Base-by-base conservation (phyloP, 2,113 vertebrate species). In the Melanocharis versteri region DNA sequence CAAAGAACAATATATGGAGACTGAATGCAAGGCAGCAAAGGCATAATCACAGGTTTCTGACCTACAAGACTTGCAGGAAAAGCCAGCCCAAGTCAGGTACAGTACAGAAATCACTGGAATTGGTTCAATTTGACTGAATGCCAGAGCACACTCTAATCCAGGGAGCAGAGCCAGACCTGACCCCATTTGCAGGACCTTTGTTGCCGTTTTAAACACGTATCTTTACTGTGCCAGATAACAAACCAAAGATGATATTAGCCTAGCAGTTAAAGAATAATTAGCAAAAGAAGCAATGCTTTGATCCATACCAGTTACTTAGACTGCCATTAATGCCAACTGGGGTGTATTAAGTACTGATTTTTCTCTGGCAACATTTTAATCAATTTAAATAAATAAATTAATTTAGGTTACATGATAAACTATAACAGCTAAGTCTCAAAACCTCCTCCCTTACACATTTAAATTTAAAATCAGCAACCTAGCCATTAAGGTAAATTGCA, bases 121-220 rank as follows among this genome's bases (percentile, higher is more conserved):
- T 0, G 0, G 64, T 71, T 94, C 93, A 95, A 35, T 48, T 68
- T 80, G 85, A 87, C 40, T 15, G 35, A 35, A 58, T 65, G 91
- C 93, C 94, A 95, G 89, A 89, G 77, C 83, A 89, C n/a, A 48
- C 47, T 27, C 83, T 61, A 48, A 44, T 61, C 54, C 51, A 35
- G n/a, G 58, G 61, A 94, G 87, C 39, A 66, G 54, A 89, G 83
- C 81, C 89, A 95, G 92, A 78, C 48, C 62, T 69, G 90, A 94
- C 68, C 80, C 86, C 75, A 60, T 85, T 56, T 86, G 83, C 88
- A 91, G 92, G 86, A 85, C 71, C 50, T 91, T 71, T 86, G 60
- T 64, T 89, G 61, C 58, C 73, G 83, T 45, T 90, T 83, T 51
- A 77, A 92, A 79, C 37, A 35, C 10, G 27, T 39, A 30, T 79